phyloP scores from a whole-genome alignment of 2,113 vertebrate species.

The Leptobrachium leishanense region DNA sequence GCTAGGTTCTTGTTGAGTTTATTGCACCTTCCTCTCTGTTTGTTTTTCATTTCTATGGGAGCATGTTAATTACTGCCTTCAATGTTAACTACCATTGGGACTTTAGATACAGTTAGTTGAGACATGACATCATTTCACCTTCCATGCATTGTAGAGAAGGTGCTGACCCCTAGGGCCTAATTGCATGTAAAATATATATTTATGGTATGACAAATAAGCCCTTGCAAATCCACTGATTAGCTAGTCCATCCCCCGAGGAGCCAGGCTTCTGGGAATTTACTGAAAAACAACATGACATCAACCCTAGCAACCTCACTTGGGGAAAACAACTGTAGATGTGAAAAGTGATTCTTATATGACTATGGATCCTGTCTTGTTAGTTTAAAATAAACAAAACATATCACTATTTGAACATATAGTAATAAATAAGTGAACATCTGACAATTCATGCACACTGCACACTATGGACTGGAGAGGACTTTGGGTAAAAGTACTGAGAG shows the following conservation, averaged over 20 bases:
- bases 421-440: too few species aligned
- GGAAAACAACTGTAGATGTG: not conserved
- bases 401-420: too few species aligned
- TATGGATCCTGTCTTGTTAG: not conserved
- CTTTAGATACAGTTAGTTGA: not conserved
- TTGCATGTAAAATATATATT: not conserved
- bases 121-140: not conserved
- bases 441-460: too few species aligned
- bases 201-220: not conserved
- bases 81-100: too few species aligned
- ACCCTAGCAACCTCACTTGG: not conserved
- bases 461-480: too few species aligned
- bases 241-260: not conserved
- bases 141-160: not conserved
- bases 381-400: too few species aligned
- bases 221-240: not conserved
- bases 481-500: too few species aligned
- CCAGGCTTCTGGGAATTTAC: not conserved
- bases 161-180: not conserved
- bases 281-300: constrained; percentile 1
- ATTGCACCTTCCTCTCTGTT: too few species aligned
- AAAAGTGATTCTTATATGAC: not conserved
- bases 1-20: too few species aligned
- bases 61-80: too few species aligned
- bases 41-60: too few species aligned